Base-by-base conservation (phyloP, 2,797 vertebrate species). In the Cynodonichthys magdalenae region DNA sequence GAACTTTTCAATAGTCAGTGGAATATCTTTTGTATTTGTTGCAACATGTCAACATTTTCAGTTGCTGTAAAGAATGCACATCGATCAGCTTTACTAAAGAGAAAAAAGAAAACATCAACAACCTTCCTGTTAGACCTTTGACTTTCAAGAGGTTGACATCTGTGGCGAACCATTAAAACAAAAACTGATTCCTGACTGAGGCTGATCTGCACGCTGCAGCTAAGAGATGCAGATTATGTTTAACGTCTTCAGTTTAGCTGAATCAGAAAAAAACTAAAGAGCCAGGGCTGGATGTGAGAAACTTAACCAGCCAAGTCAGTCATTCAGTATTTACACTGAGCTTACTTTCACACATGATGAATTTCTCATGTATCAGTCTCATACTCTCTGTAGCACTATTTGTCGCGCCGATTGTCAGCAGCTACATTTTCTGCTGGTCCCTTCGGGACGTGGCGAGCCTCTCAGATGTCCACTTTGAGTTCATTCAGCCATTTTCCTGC, bases 391-490 rank as follows among this genome's bases (percentile, higher is more conserved):
- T 11, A 18, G 18, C 31, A 15, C 54, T 52, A 27, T 68, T 59
- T 24, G 49, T 72, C 24, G 52, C 39, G 63, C 57, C 28, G 48
- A 10, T 42, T 74, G 12, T 62, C 77, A 74, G 64, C 82, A 74
- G 71, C 18, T 39, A 36, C 41, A 42, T 55, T 34, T 45, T 42
- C 31, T 42, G 53, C 63, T 47, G 54, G 67, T 71, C 78, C 63
- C 52, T 68, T n/a, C 46, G 50, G 71, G 63, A 75, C 63, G 50
- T 60, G 15, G 57, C 0, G 6, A 72, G 41, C 66, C 55, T 88
- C 88, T 88, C 88, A 60, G 75, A 83, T 92, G 61, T 87, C 85
- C 31, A 66, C 66, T 85, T 87, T 79, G 65, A 61, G 70, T 81
- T 79, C 80, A 77, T 82, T 88, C 85, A 86, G 85, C 89, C 75